Percentiles rank a stretch among this genome's conserved stretches.
Evolutionary conservation across 2,797 vertebrate genomes (phyloP).

Genomic region (Onychomys torridus): DNA sequence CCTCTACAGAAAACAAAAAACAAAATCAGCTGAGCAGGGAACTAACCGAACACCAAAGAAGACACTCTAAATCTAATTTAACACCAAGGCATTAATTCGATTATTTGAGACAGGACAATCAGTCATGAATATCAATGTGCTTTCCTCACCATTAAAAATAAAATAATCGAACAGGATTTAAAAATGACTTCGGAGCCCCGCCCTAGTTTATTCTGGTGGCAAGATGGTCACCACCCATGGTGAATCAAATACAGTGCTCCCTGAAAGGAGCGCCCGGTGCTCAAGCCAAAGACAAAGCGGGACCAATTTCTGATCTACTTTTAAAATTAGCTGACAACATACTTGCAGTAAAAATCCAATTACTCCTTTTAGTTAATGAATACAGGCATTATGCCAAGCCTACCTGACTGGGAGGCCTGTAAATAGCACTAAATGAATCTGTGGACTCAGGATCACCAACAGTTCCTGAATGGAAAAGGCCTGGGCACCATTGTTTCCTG

Average conservation of each 20-base stretch:
- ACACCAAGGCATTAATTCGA: constrained; percentile 67
- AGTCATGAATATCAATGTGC: constrained; percentile 66
- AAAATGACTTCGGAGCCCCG: constrained; percentile 55
- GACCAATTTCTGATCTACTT: constrained; percentile 67
- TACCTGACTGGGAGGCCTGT: neutral
- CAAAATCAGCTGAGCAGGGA: constrained; percentile 63
- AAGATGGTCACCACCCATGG: constrained; percentile 65
- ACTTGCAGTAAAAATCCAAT: constrained; percentile 73
- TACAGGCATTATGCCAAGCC: constrained; percentile 21
- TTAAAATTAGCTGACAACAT: constrained; percentile 75
- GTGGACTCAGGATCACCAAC: neutral
- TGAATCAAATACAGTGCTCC: neutral
- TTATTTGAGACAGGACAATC: constrained; percentile 71
- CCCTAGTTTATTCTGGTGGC: constrained; percentile 21
- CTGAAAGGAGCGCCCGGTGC: neutral
- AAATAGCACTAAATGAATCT: constrained; percentile 41
- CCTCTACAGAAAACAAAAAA: constrained; percentile 59
- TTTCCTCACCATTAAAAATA: constrained; percentile 49
- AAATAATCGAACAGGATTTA: constrained; percentile 16
- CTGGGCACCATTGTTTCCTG: constrained; percentile 64
- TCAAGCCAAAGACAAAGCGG: neutral
- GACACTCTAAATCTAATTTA: constrained; percentile 76
- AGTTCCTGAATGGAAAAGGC: neutral
- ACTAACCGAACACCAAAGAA: constrained; percentile 59
- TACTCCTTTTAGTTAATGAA: constrained; percentile 70